phyloP scores from a whole-genome alignment of 2,888 invertebrate species.

The Omphaloscelis lunosa region DNA sequence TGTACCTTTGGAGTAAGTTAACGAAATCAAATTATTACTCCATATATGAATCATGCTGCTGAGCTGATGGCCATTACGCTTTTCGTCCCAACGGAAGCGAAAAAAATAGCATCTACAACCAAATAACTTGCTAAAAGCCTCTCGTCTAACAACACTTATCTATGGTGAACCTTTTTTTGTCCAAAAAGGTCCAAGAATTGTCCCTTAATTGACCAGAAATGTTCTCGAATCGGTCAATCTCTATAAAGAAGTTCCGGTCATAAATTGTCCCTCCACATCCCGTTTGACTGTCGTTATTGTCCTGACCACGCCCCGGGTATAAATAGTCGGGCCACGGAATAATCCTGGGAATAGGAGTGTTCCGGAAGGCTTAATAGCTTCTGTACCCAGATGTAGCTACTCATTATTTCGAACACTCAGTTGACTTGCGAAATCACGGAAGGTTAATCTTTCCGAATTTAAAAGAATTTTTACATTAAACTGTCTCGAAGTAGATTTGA shows the following conservation, averaged over 20 bases:
- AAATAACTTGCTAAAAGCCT: conserved; percentile 65
- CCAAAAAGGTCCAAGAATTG: conserved; percentile 32
- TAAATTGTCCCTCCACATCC: conserved; percentile 86
- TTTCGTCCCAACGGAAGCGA: conserved; percentile 47
- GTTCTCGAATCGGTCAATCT: conserved; percentile 81
- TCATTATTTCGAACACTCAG: conserved; percentile 30
- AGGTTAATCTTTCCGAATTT: background rate
- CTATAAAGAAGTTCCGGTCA: conserved; percentile 86
- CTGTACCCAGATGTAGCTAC: conserved; percentile 36
- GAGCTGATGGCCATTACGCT: background rate
- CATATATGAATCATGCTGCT: background rate
- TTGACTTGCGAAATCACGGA: conserved; percentile 31
- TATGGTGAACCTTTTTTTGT: conserved; percentile 59
- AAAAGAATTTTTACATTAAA: conserved; percentile 52
- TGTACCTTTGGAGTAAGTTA: background rate
- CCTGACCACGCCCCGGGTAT: conserved; percentile 75
- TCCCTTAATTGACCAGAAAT: conserved; percentile 68
- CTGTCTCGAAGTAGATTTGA: conserved; percentile 45
- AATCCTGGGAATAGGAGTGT: conserved; percentile 65
- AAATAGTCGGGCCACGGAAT: conserved; percentile 72
- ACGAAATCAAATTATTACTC: background rate
- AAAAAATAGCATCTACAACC: conserved; percentile 51
- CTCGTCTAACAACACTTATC: conserved; percentile 44
- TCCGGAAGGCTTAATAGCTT: conserved; percentile 56
- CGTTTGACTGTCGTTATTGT: conserved; percentile 82